Base-by-base conservation (phyloP, 64 coral and sea anemone species). In the Actinia tenebrosa region DNA sequence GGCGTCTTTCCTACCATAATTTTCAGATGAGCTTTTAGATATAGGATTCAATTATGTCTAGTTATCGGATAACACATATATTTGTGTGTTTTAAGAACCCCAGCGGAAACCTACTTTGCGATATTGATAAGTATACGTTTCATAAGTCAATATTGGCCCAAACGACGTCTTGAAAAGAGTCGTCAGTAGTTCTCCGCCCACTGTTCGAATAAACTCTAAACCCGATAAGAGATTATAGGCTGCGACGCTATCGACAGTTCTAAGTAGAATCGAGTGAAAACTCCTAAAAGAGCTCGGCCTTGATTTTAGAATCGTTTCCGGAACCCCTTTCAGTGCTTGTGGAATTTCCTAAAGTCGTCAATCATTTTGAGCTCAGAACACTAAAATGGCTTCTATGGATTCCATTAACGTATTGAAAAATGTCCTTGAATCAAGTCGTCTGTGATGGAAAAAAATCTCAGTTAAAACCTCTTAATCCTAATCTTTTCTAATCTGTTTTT, bases 261-360 rank as follows among this genome's bases (percentile, higher is more conserved):
- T 9, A 75, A 75, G 69, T 75, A 3, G 69, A 75, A 75, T 75
- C 69, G 69, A 75, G 69, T 75, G 13, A 75, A 42, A 14, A 75
- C 27, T n/a, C 22, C 3, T 66, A 66, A 66, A 23, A 58, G 20
- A 66, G 63, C 63, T 66, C 63, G 63, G 63, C 63, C 63, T 23
- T 75, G 69, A 69, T 58, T 58, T 83, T 83, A 83, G 46, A 2
- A 23, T 58, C n/a, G 80, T 83, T 83, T 83, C 80, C 80, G 80
- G 54, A 83, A 83, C 16, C 80, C 80, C 37, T 83, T 83, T 23
- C 1, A 83, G 46, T 83, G 80, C 25, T 83, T 18, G 22, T 58
- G 54, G 54, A 22, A 83, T 58, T 52, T 83, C 45, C 20, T 58
- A 58, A 25, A 53, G 46, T 83, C 45, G 54, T 83, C 80, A 83